Conservation (phyloP, 1,140 invertebrate genomes). For the Drosophila melanica region DNA sequence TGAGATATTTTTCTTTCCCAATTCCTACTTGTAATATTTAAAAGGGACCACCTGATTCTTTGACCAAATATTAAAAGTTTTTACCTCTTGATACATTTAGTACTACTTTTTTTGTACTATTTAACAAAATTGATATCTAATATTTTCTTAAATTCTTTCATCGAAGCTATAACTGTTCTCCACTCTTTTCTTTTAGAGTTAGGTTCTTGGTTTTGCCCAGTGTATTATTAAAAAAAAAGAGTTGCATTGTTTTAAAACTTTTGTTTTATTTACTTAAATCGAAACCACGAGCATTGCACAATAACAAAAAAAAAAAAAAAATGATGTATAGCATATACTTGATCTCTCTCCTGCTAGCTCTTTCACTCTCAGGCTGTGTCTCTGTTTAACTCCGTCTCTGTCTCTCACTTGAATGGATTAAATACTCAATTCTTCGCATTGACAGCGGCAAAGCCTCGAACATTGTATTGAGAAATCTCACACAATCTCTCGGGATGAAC, state of each 20-base stretch:
- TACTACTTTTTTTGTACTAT: no score
- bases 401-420: slow-evolving; percentile 12
- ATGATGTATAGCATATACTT: slow-evolving; percentile 56
- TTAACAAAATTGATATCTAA: no score
- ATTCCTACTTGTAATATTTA: no score
- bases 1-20: no score
- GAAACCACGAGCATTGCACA: slow-evolving; percentile 60
- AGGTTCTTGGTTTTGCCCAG: no score
- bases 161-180: no score
- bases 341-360: slow-evolving; percentile 55
- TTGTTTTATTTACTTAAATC: slow-evolving; percentile 66
- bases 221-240: slow-evolving; percentile 12
- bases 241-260: slow-evolving; percentile 26
- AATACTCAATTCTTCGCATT: slow-evolving; percentile 46
- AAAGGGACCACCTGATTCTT: no score
- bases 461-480: slow-evolving; percentile 39
- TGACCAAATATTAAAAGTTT: no score
- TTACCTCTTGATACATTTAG: no score
- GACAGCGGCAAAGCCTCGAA: slow-evolving; percentile 66
- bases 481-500: slow-evolving; percentile 26
- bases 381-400: slow-evolving; percentile 22
- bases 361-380: slow-evolving; percentile 44
- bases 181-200: no score
- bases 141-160: no score
- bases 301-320: slow-evolving; percentile 51